Evolutionary conservation across 2,113 vertebrate genomes (phyloP).

Genomic region (Callithrix jacchus): DNA sequence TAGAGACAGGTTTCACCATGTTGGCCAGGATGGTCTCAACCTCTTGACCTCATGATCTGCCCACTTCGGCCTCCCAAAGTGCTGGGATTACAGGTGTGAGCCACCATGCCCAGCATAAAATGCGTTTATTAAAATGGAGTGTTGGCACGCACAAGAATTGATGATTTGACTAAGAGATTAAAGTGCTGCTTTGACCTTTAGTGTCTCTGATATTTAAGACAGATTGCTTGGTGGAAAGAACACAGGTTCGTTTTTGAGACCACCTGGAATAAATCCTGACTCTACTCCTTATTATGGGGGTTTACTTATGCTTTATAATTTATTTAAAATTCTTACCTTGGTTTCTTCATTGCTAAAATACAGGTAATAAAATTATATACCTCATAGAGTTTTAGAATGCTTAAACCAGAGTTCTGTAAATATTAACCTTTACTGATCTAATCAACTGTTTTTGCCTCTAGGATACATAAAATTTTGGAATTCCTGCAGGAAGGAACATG

Average conservation of each 20-base stretch:
- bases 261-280: background rate
- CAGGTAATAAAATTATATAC: background rate
- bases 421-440: background rate
- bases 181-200: background rate
- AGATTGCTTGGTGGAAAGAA: background rate
- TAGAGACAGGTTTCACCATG: too few relatives aligned
- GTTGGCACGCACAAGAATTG: background rate
- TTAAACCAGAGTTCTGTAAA: background rate
- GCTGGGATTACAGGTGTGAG: too few relatives aligned
- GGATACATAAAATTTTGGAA: background rate
- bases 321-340: background rate
- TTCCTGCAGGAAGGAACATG: background rate
- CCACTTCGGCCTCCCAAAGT: too few relatives aligned
- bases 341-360: background rate
- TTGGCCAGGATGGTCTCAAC: too few relatives aligned
- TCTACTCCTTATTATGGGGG: background rate
- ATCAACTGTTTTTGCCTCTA: background rate
- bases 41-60: too few relatives aligned
- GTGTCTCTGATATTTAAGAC: background rate
- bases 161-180: background rate
- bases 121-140: background rate
- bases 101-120: background rate
- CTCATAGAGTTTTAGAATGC: background rate
- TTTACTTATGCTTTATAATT: background rate
- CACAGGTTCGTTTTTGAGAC: background rate